Evolutionary conservation across 2,113 vertebrate genomes (phyloP).

Genomic region (Sceloporus undulatus): DNA sequence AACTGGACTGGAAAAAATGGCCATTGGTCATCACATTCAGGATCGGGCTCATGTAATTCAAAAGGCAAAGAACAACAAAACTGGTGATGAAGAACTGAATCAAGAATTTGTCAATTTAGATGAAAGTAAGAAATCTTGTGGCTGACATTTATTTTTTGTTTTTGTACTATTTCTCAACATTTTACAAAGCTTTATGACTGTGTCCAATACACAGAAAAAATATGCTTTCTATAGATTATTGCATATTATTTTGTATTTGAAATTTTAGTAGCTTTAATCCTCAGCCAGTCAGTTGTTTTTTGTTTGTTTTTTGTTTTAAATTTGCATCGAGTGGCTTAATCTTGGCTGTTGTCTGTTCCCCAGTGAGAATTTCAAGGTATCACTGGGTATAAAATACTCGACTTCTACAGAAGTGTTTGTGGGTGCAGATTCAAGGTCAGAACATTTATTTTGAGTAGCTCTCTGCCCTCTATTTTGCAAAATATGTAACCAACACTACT

Average conservation of each 20-base stretch:
- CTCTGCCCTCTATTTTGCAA: no score
- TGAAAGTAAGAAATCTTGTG: slow-evolving; percentile 82
- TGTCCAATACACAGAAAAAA: neutral
- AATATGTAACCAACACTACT: no score
- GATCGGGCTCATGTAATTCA: slow-evolving; percentile 90
- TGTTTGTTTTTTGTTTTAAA: no score
- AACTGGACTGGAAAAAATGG: slow-evolving; percentile 90
- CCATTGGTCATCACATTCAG: slow-evolving; percentile 92
- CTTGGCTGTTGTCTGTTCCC: no score
- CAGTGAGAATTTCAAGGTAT: no score
- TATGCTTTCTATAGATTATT: no score
- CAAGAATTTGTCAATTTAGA: slow-evolving; percentile 96
- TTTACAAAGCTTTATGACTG: neutral
- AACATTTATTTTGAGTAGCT: no score
- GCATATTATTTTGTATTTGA: neutral
- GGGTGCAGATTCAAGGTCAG: no score
- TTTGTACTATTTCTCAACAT: neutral
- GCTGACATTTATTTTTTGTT: neutral
- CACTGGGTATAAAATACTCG: no score
- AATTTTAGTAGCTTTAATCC: neutral
- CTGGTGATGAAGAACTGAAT: slow-evolving; percentile 90
- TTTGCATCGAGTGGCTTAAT: no score
- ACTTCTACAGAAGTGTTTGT: no score
- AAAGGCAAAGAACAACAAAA: slow-evolving; percentile 88
- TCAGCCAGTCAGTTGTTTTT: no score